These are phyloP conservation scores for Potorous gilbertii DNA, from an alignment of 2,797 vertebrate genomes.

Conservation along the genomic window DNA sequence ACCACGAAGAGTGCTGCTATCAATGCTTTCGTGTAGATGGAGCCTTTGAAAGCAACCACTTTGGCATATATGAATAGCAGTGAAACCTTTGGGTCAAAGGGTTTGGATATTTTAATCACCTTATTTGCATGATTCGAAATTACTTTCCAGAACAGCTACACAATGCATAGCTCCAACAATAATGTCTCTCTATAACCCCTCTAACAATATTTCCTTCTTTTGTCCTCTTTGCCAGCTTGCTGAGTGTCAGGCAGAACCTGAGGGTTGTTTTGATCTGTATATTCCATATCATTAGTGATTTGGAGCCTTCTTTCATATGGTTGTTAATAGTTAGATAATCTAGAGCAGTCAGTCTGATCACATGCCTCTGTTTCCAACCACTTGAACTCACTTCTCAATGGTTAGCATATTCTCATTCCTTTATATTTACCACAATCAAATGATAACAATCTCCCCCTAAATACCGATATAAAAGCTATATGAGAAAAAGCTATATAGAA, in stretches of 20 bases:
- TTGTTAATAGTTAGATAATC: background rate
- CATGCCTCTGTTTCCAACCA: background rate
- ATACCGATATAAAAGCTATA: background rate
- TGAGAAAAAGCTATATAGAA: no score
- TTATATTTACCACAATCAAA: background rate
- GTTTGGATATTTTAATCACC: background rate
- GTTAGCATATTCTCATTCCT: background rate
- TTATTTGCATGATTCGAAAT: background rate
- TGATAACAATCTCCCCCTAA: background rate
- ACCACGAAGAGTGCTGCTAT: background rate
- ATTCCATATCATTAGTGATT: background rate
- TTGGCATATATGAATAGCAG: background rate
- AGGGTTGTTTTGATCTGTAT: background rate
- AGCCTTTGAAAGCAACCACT: background rate
- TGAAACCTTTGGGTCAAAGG: background rate
- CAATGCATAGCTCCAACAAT: background rate
- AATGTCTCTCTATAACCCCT: background rate
- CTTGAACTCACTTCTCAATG: background rate
- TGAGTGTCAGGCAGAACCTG: background rate
- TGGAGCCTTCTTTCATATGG: background rate
- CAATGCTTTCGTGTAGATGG: background rate
- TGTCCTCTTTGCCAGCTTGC: background rate
- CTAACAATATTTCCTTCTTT: background rate
- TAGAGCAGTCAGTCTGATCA: background rate
- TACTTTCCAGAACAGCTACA: background rate